A percentile compares a stretch with the other conserved stretches of the same genome.
These are phyloP conservation scores for Cecropterus lyciades DNA, from an alignment of 1,140 invertebrate species.

Conservation along the genomic window DNA sequence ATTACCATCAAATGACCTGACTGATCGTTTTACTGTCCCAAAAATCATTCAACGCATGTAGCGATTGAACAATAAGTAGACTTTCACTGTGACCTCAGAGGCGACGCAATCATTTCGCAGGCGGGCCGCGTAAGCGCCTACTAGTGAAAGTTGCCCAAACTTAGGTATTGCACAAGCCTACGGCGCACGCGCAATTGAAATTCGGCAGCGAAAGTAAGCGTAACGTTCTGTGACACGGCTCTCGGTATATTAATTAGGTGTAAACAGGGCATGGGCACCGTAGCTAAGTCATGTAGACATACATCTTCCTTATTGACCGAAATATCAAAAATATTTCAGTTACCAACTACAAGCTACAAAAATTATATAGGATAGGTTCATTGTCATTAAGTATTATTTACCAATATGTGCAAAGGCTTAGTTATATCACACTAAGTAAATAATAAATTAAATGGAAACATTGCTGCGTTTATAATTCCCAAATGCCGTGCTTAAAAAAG, in stretches of 20 bases:
- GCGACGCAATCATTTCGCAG: slow-evolving; percentile 77
- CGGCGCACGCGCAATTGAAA: slow-evolving; percentile 75
- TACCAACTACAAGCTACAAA: no score
- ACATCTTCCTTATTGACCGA: no score
- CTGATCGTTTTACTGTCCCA: background rate
- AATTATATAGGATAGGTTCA: no score
- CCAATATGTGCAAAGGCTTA: no score
- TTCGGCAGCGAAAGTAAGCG: slow-evolving; percentile 78
- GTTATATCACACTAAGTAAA: no score
- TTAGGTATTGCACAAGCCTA: slow-evolving; percentile 78
- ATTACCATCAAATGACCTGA: background rate
- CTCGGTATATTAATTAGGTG: slow-evolving; percentile 38
- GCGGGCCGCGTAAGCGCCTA: slow-evolving; percentile 68
- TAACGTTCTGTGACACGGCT: slow-evolving; percentile 37
- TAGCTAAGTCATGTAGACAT: background rate
- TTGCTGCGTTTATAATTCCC: no score
- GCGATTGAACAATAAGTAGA: slow-evolving; percentile 42
- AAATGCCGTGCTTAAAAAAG: no score
- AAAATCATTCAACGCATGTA: slow-evolving; percentile 25
- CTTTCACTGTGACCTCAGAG: slow-evolving; percentile 76
- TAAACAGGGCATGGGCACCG: background rate
- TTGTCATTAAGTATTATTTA: no score
- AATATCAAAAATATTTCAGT: no score
- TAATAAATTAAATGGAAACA: no score
- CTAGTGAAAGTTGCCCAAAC: slow-evolving; percentile 81